Percentiles rank a stretch among this genome's conserved stretches.
phyloP scores from a whole-genome alignment of 2,797 vertebrate genomes.

The Apogon hyalosoma region DNA sequence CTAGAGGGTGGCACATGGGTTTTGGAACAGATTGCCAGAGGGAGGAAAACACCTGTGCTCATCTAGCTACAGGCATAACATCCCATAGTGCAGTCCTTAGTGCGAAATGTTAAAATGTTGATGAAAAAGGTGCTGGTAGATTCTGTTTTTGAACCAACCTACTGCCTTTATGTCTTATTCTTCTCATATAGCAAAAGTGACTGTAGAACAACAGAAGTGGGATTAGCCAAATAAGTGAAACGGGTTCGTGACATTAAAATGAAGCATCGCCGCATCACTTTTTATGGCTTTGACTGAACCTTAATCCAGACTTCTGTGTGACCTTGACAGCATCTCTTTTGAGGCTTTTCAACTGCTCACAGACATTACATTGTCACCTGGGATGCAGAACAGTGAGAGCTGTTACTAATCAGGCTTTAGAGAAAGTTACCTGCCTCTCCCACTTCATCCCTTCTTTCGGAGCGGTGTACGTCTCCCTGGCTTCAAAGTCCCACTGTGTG shows the following conservation, averaged over 20 bases:
- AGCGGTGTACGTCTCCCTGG: conserved; percentile 19
- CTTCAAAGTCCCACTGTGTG: conserved; percentile 66
- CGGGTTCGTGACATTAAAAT: not conserved
- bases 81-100: too few relatives aligned
- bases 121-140: too few relatives aligned
- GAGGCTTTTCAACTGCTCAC: conserved; percentile 12
- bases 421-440: conserved; percentile 32
- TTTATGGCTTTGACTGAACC: not conserved
- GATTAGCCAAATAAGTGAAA: not conserved
- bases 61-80: too few relatives aligned
- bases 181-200: not conserved
- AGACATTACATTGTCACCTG: conserved; percentile 11
- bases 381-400: conserved; percentile 28
- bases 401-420: conserved; percentile 46
- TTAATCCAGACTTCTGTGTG: conserved; percentile 9
- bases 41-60: too few relatives aligned
- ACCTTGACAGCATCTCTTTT: conserved; percentile 15
- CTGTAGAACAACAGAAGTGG: conserved; percentile 4
- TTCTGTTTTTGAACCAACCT: too few relatives aligned
- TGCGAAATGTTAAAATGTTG: too few relatives aligned
- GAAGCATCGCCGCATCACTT: conserved; percentile 10
- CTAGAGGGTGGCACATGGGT: too few relatives aligned
- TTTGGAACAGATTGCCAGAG: too few relatives aligned
- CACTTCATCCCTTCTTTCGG: conserved; percentile 21
- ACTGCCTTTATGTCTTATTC: too few relatives aligned